Evolutionary conservation across 2,113 vertebrate genomes (phyloP).

Genomic region (Tauraco erythrolophus): DNA sequence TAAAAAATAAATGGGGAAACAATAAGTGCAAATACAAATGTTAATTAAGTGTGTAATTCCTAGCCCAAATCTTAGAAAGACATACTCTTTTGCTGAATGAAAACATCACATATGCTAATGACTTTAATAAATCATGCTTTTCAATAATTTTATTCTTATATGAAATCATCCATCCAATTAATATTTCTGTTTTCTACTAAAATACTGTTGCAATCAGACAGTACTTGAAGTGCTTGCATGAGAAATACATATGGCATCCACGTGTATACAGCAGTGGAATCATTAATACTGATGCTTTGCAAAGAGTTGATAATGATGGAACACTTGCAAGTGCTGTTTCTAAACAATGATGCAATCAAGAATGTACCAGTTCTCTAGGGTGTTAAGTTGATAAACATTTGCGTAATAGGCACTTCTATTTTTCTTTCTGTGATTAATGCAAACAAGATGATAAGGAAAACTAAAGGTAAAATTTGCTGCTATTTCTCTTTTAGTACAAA

Average conservation of each 20-base stretch:
- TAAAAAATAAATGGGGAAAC: neutral
- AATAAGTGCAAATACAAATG: neutral
- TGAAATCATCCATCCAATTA: neutral
- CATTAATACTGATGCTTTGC: neutral
- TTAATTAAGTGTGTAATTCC: neutral
- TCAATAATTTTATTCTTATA: conserved; percentile 17
- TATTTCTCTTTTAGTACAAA: conserved; percentile 13
- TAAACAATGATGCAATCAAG: conserved; percentile 61
- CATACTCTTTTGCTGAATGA: neutral
- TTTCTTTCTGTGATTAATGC: conserved; percentile 41
- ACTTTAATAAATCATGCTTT: neutral
- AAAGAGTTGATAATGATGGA: conserved; percentile 6
- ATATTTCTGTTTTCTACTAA: conserved; percentile 26
- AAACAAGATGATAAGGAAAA: conserved; percentile 11
- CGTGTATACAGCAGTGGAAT: conserved; percentile 23
- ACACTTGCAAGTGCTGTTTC: conserved; percentile 32
- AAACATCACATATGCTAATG: neutral
- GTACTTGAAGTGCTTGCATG: neutral
- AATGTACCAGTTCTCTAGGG: neutral
- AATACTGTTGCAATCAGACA: neutral
- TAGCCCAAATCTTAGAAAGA: neutral
- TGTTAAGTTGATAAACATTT: conserved; percentile 41
- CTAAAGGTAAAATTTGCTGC: neutral
- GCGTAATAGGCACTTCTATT: neutral
- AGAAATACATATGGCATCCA: conserved; percentile 43